These are phyloP conservation scores for Dromiciops gliroides DNA, from an alignment of 2,113 vertebrate genomes.

Conservation along the genomic window DNA sequence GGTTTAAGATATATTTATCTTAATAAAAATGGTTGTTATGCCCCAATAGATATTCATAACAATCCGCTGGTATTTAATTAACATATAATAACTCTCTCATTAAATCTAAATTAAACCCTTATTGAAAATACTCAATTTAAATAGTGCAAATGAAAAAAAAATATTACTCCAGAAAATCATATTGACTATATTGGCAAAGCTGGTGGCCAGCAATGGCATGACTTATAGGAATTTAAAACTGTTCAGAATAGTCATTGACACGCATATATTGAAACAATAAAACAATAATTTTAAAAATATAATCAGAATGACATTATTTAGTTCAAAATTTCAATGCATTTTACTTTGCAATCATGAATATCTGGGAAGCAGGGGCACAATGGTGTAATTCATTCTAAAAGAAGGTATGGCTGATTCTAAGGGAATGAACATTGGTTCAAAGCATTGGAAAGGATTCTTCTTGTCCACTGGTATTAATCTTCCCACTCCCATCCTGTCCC, in stretches of 20 bases:
- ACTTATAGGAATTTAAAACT: background rate
- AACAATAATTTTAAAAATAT: constrained; percentile 9
- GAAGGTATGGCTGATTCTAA: background rate
- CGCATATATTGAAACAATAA: background rate
- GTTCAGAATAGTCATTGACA: background rate
- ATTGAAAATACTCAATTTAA: constrained; percentile 80
- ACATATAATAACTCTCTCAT: constrained; percentile 87
- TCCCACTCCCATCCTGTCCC: background rate
- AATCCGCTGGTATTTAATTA: constrained; percentile 87
- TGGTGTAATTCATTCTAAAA: background rate
- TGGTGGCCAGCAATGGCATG: constrained; percentile 42
- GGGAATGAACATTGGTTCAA: background rate
- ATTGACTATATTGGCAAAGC: constrained; percentile 71
- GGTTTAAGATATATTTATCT: constrained; percentile 84
- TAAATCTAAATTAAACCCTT: constrained; percentile 84
- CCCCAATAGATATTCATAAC: constrained; percentile 84
- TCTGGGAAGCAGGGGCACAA: background rate
- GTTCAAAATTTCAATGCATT: background rate
- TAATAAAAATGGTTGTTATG: constrained; percentile 85
- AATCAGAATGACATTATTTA: constrained; percentile 1
- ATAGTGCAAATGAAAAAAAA: constrained; percentile 79
- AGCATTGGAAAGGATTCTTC: background rate
- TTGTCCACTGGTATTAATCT: background rate
- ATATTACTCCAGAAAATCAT: constrained; percentile 70
- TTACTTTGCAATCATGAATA: background rate